phyloP scores from a whole-genome alignment of 2,797 vertebrate genomes.

The Pangasius sanitwongsei region DNA sequence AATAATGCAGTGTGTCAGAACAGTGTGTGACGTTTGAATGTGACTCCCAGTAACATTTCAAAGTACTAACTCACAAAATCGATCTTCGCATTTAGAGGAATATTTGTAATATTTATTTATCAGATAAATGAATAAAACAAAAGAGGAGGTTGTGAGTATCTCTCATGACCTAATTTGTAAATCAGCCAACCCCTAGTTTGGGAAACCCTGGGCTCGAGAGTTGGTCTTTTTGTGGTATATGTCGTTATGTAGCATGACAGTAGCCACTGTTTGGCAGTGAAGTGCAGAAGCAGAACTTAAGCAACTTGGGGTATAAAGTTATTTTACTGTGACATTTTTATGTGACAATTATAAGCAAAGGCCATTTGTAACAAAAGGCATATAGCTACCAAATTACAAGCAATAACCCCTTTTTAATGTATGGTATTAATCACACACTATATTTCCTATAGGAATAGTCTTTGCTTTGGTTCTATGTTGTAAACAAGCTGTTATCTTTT shows the following conservation, averaged over 20 bases:
- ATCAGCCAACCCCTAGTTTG: background rate
- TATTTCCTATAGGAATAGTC: background rate
- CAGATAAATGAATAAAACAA: too few relatives aligned
- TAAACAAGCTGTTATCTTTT: constrained; percentile 11
- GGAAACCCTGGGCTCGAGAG: background rate
- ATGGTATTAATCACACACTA: background rate
- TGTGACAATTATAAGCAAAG: background rate
- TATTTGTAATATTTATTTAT: background rate
- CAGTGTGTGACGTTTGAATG: background rate
- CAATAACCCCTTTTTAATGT: background rate
- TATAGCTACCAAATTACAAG: background rate
- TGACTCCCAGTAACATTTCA: background rate
- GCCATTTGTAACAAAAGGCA: background rate
- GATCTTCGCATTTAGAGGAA: background rate
- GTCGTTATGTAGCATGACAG: background rate
- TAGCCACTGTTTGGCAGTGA: background rate
- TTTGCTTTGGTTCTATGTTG: background rate
- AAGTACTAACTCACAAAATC: background rate
- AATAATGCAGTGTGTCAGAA: background rate
- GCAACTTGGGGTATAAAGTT: background rate
- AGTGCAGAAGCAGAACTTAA: background rate
- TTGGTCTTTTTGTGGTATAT: background rate
- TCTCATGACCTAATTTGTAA: background rate
- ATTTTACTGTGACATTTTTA: constrained; percentile 6
- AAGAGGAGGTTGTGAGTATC: background rate